Evolutionary conservation across 2,113 vertebrate species (phyloP), one percentile per base, ranked within the genome.

Genomic region (Psammodynastes pulverulentus): DNA sequence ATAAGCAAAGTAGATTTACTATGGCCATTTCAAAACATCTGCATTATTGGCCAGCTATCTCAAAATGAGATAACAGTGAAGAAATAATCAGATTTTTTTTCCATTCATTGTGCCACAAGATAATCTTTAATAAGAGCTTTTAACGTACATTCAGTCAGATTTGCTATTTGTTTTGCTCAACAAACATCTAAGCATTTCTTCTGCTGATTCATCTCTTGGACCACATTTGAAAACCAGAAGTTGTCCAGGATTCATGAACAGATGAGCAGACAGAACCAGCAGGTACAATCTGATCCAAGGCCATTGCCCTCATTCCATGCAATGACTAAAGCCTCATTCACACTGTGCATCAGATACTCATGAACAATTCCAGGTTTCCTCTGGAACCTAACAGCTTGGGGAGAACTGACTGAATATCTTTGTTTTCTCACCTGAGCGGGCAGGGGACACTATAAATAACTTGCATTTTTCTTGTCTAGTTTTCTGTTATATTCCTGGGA

Each of bases 391-490:
- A 34, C 4, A 34, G 29, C 62, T 72, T 72, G n/a, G 62, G 29
- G 5, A 34, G 13, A 13, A 34, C 29, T 72, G 62, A 72, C 62
- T 72, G 62, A n/a, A 72, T 72, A 34, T 34, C n/a, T 5, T 2
- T 72, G 62, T n/a, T 72, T 72, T 72, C 29, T 72, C 29, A 72
- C n/a, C 29, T 72, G 29, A 72, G 34, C 34, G 10, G 54, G 5
- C 13, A 1, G 21, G 3, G 4, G 9, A 72, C 2, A 6, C n/a
- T 72, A 72, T 34, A 34, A 15, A 72, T 72, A 4, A 34, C 29
- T 92, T 96, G 88, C 90, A 88, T 62, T 93, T 93, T 92, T 10
- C 84, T 90, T 94, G 89, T 92, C 87, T 90, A 92, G 92, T 94
- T 93, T 92, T 51, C 84, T 92, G 95, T 93, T 93, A 56, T 88